phyloP scores from a whole-genome alignment of 2,888 invertebrate species.

The Colostygia pectinataria region DNA sequence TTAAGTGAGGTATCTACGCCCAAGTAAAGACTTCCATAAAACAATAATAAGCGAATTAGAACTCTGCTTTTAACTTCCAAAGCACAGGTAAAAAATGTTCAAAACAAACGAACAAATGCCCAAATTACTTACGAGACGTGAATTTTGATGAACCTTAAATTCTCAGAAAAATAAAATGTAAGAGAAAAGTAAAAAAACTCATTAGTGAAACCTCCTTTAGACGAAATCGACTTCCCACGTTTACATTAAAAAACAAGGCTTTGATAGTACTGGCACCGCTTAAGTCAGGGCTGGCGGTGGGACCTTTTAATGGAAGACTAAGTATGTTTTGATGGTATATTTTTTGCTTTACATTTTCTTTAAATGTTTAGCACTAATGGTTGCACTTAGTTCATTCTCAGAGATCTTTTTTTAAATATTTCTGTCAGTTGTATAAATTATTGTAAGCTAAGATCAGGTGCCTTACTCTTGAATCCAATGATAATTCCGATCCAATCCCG shows the following conservation, averaged over 20 bases:
- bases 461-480: no score
- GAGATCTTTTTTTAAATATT: no score
- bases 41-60: no score
- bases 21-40: no score
- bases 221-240: constrained; percentile 33
- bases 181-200: constrained; percentile 38
- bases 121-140: constrained; percentile 51
- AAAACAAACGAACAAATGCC: constrained; percentile 39
- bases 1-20: no score
- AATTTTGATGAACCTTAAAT: constrained; percentile 46
- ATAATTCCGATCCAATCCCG: no score
- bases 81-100: constrained; percentile 18
- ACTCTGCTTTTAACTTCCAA: no score
- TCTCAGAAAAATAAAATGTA: constrained; percentile 31
- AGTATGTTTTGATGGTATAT: neutral
- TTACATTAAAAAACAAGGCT: constrained; percentile 40
- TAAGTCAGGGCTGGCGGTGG: constrained; percentile 9
- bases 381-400: no score
- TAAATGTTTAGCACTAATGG: no score
- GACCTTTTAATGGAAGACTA: neutral
- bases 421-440: no score
- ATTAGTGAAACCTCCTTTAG: constrained; percentile 40
- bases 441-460: no score
- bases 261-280: constrained; percentile 21
- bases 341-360: no score